phyloP scores from a whole-genome alignment of 2,888 invertebrate species.

The Pachymerium ferrugineum region DNA sequence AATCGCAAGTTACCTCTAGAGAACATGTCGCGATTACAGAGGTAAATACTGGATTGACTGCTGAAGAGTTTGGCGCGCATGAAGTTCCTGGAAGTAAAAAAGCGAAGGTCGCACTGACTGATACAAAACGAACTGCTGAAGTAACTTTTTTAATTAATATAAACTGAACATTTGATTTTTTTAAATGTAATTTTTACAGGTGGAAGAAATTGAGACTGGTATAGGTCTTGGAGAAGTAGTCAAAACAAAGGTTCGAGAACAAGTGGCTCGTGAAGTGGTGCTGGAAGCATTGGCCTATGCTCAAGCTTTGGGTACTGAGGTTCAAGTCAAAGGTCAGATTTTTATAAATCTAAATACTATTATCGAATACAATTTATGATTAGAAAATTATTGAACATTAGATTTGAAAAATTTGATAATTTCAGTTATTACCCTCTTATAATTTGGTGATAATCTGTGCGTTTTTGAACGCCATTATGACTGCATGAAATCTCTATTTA shows the following conservation, averaged over 20 bases:
- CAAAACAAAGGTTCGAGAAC: neutral
- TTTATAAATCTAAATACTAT: neutral
- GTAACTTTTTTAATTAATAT: slow-evolving; percentile 11
- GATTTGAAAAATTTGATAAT: neutral
- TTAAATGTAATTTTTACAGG: slow-evolving; percentile 5
- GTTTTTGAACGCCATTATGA: no score
- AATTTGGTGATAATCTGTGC: neutral
- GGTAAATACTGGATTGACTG: slow-evolving; percentile 40
- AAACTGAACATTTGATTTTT: neutral
- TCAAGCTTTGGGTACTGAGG: slow-evolving; percentile 30
- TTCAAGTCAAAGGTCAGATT: slow-evolving; percentile 32
- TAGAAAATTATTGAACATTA: neutral
- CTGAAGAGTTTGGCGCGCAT: slow-evolving; percentile 53
- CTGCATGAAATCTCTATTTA: no score
- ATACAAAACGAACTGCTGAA: neutral
- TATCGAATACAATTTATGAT: neutral
- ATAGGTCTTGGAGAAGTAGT: slow-evolving; percentile 26
- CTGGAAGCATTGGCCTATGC: slow-evolving; percentile 28
- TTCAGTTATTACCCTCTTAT: no score
- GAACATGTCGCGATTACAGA: slow-evolving; percentile 32
- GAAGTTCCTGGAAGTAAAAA: slow-evolving; percentile 27
- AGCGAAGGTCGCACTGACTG: neutral
- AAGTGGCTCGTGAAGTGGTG: slow-evolving; percentile 29
- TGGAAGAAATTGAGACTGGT: neutral
- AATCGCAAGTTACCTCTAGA: neutral